Base-by-base conservation (phyloP, 2,797 vertebrate species). In the Lepus oiostolus region DNA sequence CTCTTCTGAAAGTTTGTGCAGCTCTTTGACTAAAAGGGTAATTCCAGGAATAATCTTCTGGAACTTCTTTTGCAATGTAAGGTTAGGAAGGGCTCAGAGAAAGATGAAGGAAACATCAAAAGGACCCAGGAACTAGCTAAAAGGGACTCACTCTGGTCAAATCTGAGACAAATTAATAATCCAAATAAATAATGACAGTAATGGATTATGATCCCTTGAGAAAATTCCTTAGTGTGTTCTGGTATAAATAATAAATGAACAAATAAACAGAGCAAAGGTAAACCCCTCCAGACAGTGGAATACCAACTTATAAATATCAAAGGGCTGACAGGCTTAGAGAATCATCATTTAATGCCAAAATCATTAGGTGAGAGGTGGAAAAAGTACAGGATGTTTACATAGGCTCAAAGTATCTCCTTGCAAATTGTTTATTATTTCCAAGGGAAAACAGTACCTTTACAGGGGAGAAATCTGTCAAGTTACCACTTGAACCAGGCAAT, bases 401-500 rank as follows among this genome's bases (percentile, higher is more conserved):
- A 22, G 3, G 60, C 6, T 52, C 17, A 52, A 54, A 28, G 3
- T 54, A 16, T 60, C 9, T 22, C 1, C 5, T 35, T 10, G 47
- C 35, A 87, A 75, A 75, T 71, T 75, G 21, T 71, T 65, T 94
- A 92, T 58, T 70, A 76, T 54, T 65, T 81, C 17, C 24, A 52
- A 38, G 71, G 42, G 32, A 80, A 92, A 86, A 28, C 2, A 68
- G 9, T 26, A 50, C 12, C 13, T 89, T 47, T 79, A 42, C 2
- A 58, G 71, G 42, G 12, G 4, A 38, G 62, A 77, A 35, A 68
- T 1, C 22, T 21, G 21, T 63, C 32, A 52, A 58, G 42, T 38
- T 86, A 19, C 50, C 63, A 21, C 35, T 71, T 86, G 63, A 77
- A 58, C 47, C 38, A 70, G 74, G 8, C 14, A 38, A 58, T 81